Conservation (phyloP, 2,888 invertebrate genomes). For the Biston stratarius region DNA sequence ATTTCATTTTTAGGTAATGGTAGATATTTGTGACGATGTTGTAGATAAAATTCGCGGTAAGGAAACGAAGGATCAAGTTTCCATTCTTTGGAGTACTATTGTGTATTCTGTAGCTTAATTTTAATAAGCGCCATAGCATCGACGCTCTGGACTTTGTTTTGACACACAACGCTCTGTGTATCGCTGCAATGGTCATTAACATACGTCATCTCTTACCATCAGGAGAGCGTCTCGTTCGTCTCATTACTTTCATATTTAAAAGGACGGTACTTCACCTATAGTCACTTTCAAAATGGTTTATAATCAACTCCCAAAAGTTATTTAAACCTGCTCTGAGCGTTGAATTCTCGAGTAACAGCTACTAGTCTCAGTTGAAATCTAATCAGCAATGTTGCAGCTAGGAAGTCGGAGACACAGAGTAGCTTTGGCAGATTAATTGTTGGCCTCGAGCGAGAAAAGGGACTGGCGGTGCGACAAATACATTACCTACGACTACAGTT, state of each 20-base stretch:
- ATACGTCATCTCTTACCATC: too few species aligned
- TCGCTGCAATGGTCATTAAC: too few species aligned
- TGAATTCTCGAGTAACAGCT: slow-evolving; percentile 46
- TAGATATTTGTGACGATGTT: too few species aligned
- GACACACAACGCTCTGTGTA: too few species aligned
- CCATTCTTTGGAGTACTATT: too few species aligned
- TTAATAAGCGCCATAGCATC: too few species aligned
- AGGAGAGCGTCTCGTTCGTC: too few species aligned
- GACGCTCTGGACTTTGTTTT: too few species aligned
- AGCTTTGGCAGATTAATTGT: slow-evolving; percentile 57
- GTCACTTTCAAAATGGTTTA: background rate
- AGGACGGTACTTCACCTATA: background rate
- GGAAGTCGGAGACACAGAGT: slow-evolving; percentile 57
- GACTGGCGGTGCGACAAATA: slow-evolving; percentile 19
- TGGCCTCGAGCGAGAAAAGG: slow-evolving; percentile 37
- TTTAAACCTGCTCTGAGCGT: slow-evolving; percentile 36
- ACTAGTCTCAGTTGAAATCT: slow-evolving; percentile 45
- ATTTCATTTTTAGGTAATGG: too few species aligned
- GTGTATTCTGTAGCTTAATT: too few species aligned
- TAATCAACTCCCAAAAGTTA: slow-evolving; percentile 27
- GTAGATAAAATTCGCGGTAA: too few species aligned
- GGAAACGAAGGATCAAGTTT: too few species aligned
- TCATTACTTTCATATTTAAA: background rate
- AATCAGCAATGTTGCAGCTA: slow-evolving; percentile 54
- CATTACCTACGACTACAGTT: background rate